Conservation (phyloP, 2,888 invertebrate species). For the Endotricha flammealis region DNA sequence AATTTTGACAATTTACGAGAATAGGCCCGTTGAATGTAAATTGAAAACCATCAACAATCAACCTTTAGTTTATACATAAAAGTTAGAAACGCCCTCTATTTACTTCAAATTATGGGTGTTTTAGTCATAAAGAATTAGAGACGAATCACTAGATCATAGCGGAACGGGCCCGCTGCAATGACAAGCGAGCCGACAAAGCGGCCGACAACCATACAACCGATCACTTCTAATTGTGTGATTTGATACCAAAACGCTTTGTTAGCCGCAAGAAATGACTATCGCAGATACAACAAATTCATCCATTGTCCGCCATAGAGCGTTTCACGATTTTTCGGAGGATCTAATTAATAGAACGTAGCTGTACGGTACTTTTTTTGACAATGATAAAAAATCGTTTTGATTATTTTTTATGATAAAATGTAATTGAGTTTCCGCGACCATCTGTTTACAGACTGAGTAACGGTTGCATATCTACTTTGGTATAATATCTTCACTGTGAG, state of each 20-base stretch:
- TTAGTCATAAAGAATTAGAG: background rate
- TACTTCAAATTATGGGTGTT: background rate
- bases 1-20: too few species aligned
- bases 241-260: slow-evolving; percentile 76
- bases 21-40: too few species aligned
- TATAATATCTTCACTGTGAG: too few species aligned
- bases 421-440: slow-evolving; percentile 14
- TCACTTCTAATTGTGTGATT: slow-evolving; percentile 76
- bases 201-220: slow-evolving; percentile 56
- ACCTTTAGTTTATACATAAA: too few species aligned
- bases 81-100: background rate
- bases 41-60: too few species aligned
- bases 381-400: slow-evolving; percentile 26
- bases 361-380: slow-evolving; percentile 34
- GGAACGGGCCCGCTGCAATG: slow-evolving; percentile 44
- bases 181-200: slow-evolving; percentile 69
- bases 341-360: slow-evolving; percentile 50
- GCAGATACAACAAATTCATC: slow-evolving; percentile 63
- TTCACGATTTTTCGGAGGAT: slow-evolving; percentile 39
- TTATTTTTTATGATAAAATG: slow-evolving; percentile 30
- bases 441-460: background rate
- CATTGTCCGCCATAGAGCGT: slow-evolving; percentile 50
- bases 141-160: slow-evolving; percentile 24
- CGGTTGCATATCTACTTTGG: too few species aligned
- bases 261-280: slow-evolving; percentile 66